Evolutionary conservation across 2,113 vertebrate species (phyloP).

Genomic region (Tapirus terrestris): DNA sequence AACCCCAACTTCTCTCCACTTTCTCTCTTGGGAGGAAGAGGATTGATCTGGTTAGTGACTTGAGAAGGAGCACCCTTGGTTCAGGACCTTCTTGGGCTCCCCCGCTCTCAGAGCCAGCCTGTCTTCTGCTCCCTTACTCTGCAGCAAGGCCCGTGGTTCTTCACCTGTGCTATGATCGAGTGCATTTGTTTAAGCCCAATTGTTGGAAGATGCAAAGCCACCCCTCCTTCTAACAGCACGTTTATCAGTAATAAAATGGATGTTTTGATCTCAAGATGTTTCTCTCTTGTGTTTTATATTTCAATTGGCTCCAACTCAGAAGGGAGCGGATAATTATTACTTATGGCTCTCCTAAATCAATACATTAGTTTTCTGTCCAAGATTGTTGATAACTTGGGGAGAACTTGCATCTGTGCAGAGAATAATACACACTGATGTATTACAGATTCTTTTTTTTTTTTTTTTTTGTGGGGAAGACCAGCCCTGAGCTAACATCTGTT

Average conservation of each 20-base stretch:
- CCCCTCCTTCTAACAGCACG: not conserved
- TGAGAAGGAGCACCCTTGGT: not conserved
- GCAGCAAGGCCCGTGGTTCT: not conserved
- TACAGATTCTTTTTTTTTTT: not conserved
- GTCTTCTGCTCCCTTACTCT: too few species aligned
- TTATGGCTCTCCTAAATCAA: not conserved
- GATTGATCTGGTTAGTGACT: too few species aligned
- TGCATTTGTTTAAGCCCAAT: not conserved
- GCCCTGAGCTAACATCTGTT: too few species aligned
- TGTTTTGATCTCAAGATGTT: not conserved
- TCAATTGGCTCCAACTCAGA: not conserved
- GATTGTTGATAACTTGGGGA: not conserved
- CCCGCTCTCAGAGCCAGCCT: not conserved
- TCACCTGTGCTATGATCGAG: too few species aligned
- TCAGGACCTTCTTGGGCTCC: not conserved
- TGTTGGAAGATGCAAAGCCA: not conserved
- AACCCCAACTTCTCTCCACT: not conserved
- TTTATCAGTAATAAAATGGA: not conserved
- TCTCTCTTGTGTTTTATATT: not conserved
- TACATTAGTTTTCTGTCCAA: not conserved
- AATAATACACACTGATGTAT: not conserved
- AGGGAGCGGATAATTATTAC: not conserved
- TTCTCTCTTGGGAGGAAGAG: not conserved
- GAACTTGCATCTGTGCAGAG: not conserved
- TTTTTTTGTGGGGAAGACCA: too few species aligned